Evolutionary conservation across 2,797 vertebrate genomes (phyloP), one percentile per base, ranked within the genome.

Genomic region (Cuniculus paca): DNA sequence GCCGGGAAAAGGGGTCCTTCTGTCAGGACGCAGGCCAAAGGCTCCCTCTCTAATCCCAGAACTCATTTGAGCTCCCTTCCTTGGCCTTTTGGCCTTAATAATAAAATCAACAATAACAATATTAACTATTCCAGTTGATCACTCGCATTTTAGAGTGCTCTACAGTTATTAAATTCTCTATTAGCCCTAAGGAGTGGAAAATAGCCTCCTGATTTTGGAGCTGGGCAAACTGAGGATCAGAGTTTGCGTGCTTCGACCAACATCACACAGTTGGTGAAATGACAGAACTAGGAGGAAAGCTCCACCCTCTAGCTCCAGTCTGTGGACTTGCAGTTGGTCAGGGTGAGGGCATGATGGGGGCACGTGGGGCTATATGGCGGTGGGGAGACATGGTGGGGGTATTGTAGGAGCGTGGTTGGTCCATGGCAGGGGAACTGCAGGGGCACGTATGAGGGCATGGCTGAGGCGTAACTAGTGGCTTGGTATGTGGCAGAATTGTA

Each of bases 201-300:
- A 74, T 22, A 81, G 6, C 56, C 58, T 68, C 79, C 45, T 91
- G 54, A 50, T 13, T 78, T 72, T 80, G 63, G 16, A 77, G 39
- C 39, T 61, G 50, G 96, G 58, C 48, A 91, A 86, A 88, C 17
- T 20, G 6, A 94, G 39, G 39, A 58, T 94, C 50, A 34, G 79
- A 56, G 61, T 54, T 68, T 28, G 8, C 1, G 9, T n/a, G 54
- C 88, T 45, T 24, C 24, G 34, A 34, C 24, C 58, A 28, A 22
- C n/a, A 39, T 75, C 93, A 88, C 60, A 50, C 13, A n/a, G 63
- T 3, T 68, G 34, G 75, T 72, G 68, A 83, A 22, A 6, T 50
- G 79, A 58, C 42, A 88, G 87, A 85, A 34, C 28, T 54, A 50
- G 68, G 56, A 87, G 28, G 16, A 31, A 84, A 84, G 70, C 24